Conservation (phyloP, 1,140 invertebrate species). For the Drosophila setifemur region DNA sequence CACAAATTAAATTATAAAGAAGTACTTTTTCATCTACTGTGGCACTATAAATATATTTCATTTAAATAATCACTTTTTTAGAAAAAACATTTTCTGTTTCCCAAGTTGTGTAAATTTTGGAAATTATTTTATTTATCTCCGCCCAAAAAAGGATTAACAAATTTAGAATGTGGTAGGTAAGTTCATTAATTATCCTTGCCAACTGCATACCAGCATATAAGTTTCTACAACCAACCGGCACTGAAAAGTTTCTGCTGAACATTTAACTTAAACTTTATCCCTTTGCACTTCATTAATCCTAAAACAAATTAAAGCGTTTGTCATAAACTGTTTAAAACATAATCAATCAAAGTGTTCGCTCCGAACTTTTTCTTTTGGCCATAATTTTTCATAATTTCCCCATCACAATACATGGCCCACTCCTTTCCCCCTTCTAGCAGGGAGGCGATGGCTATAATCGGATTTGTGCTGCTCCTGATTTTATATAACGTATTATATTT, state of each 20-base stretch:
- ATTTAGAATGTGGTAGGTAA: not conserved
- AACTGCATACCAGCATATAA: not conserved
- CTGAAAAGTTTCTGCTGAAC: slow-evolving; percentile 19
- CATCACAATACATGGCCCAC: slow-evolving; percentile 22
- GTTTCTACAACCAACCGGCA: too few relatives aligned
- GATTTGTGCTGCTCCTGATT: slow-evolving; percentile 53
- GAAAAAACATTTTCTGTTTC: too few relatives aligned
- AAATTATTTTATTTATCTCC: too few relatives aligned
- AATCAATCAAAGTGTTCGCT: slow-evolving; percentile 69
- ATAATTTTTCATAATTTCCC: slow-evolving; percentile 65
- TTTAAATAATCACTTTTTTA: too few relatives aligned
- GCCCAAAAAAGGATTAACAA: too few relatives aligned
- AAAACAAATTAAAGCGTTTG: slow-evolving; percentile 69
- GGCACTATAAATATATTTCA: too few relatives aligned
- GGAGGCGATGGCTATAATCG: slow-evolving; percentile 57
- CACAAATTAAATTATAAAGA: too few relatives aligned
- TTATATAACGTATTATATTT: slow-evolving; percentile 72
- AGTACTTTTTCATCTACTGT: too few relatives aligned
- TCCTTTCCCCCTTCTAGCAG: not conserved
- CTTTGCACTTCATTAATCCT: slow-evolving; percentile 63
- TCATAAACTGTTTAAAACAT: slow-evolving; percentile 67
- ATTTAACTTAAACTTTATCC: slow-evolving; percentile 33
- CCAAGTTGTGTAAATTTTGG: too few relatives aligned
- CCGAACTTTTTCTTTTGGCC: slow-evolving; percentile 24
- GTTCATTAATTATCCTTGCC: slow-evolving; percentile 22